These are phyloP conservation scores for Xenus cinereus DNA, from an alignment of 2,113 vertebrate species.

Conservation along the genomic window DNA sequence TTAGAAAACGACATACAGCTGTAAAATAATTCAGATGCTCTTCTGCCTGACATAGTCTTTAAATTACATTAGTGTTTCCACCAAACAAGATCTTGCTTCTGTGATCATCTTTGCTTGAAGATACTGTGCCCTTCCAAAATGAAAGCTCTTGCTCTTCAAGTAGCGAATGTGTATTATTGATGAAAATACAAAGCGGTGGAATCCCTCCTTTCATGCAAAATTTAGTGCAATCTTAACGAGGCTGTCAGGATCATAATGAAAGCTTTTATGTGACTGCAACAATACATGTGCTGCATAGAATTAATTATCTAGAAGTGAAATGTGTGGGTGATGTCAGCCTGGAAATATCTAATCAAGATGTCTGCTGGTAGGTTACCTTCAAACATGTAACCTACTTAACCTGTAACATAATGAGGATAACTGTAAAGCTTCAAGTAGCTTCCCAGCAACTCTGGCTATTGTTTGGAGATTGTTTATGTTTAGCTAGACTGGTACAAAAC, in stretches of 20 bases:
- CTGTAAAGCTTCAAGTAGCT: background rate
- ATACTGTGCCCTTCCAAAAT: background rate
- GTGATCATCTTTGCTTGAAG: background rate
- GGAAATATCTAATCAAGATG: constrained; percentile 20
- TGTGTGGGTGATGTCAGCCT: background rate
- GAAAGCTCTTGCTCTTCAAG: background rate
- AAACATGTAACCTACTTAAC: constrained; percentile 28
- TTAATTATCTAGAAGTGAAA: constrained; percentile 8
- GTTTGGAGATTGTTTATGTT: background rate
- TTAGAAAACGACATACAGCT: background rate
- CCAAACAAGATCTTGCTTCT: background rate
- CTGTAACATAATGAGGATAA: constrained; percentile 41
- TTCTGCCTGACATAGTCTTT: background rate
- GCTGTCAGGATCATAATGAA: background rate
- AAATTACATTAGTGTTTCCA: background rate
- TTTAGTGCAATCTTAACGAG: background rate
- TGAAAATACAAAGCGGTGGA: background rate
- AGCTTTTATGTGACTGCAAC: background rate
- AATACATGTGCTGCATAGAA: background rate
- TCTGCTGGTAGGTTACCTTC: constrained; percentile 17
- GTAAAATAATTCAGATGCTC: background rate
- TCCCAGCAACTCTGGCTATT: constrained; percentile 21
- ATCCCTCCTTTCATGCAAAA: background rate
- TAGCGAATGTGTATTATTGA: accelerated
- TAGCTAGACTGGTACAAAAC: background rate